Evolutionary conservation across 2,797 vertebrate genomes (phyloP), one percentile per base, ranked within the genome.

Genomic region (Leuciscus waleckii): DNA sequence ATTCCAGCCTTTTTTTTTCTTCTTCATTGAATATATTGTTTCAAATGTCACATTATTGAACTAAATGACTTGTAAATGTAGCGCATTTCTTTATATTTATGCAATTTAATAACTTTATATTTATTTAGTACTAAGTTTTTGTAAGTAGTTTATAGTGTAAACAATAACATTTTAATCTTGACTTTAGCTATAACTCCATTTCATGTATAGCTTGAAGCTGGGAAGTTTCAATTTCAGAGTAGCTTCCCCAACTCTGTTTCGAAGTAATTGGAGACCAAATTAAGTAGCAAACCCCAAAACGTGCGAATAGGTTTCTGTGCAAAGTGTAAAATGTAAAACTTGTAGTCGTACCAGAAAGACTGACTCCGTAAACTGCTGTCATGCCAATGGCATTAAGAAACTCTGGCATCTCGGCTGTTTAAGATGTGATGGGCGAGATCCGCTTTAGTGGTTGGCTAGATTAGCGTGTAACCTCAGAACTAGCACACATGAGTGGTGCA

Each of bases 291-390:
- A n/a, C 75, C 65, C 37, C 37, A 41, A 69, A 84, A 32, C 26
- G 26, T 21, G 56, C 77, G 51, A 21, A 81, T 80, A 49, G 5
- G 11, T 58, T 74, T 32, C 67, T 74, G 32, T 67, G 83, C 26
- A 63, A 79, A 37, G 13, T 63, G 37, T 71, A 43, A 46, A 79
- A 56, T 78, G 43, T 46, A n/a, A 69, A 85, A 61, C 39, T 14
- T 58, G 70, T 43, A 37, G 70, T 37, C 70, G 26, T 49, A 49
- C 81, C 21, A 65, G 70, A 75, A 75, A 41, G 23, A 21, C 58
- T 39, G 29, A 73, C 77, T 79, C n/a, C 21, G 17, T 67, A 79
- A 80, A 74, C 69, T 81, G 17, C 81, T 73, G 43, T 75, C 37
- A 35, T n/a, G 35, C 46, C 58, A 65, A 71, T 0, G 41, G 41